A percentile compares a stretch with the other conserved stretches of the same genome.
phyloP scores from a whole-genome alignment of 2,113 vertebrate genomes.

The Ammodytes dubius region DNA sequence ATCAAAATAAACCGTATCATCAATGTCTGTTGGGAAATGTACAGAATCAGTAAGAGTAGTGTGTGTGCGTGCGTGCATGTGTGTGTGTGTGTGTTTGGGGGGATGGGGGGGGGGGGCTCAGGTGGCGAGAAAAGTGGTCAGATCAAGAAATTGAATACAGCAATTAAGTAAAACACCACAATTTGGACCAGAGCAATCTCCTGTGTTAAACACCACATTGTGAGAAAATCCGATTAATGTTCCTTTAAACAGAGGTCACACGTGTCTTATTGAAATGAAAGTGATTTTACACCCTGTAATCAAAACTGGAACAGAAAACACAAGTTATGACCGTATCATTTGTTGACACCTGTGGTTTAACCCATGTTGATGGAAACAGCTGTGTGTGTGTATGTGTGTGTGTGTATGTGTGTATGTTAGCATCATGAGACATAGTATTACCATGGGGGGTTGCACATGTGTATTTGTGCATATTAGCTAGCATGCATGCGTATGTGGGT shows the following conservation, averaged over 20 bases:
- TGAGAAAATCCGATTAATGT: conserved; percentile 43
- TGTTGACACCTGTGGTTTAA: conserved; percentile 18
- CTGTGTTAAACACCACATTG: neutral
- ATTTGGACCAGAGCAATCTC: neutral
- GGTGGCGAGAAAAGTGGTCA: conserved; percentile 32
- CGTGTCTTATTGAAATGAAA: conserved; percentile 37
- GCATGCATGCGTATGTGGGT: neutral
- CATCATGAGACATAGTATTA: conserved; percentile 29
- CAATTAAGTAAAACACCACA: conserved; percentile 21
- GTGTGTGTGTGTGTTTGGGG: too few species aligned
- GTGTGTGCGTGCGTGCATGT: too few species aligned
- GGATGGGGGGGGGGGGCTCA: conserved; percentile 16
- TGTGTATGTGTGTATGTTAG: conserved; percentile 20
- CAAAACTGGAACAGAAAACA: conserved; percentile 47
- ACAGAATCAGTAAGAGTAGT: neutral
- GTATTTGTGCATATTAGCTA: neutral
- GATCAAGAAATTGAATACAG: conserved; percentile 23
- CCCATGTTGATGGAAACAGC: conserved; percentile 31
- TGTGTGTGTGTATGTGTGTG: conserved; percentile 10
- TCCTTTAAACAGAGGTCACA: conserved; percentile 41
- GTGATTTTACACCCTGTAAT: conserved; percentile 49
- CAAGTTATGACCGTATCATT: conserved; percentile 32
- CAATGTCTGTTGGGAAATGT: neutral
- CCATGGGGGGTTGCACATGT: conserved; percentile 1
- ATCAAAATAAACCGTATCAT: neutral